Evolutionary conservation across 2,113 vertebrate genomes (phyloP).

Genomic region (Varanus salvator): DNA sequence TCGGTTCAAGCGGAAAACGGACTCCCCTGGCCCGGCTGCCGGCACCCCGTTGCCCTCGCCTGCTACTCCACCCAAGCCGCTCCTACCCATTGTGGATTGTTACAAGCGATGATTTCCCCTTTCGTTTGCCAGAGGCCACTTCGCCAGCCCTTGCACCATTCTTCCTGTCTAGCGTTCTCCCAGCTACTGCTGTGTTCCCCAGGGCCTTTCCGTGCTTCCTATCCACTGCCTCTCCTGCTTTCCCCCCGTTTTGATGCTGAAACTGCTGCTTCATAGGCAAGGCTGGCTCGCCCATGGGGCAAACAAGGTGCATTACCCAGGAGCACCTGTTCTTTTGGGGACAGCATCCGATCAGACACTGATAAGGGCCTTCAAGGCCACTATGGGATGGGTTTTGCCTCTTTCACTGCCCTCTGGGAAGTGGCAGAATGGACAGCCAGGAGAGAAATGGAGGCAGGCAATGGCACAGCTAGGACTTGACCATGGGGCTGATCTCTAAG

Average conservation of each 20-base stretch:
- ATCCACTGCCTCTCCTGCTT: background rate
- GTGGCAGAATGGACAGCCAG: background rate
- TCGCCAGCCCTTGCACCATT: background rate
- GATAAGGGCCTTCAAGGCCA: background rate
- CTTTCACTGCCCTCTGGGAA: background rate
- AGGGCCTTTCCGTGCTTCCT: background rate
- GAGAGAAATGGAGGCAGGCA: background rate
- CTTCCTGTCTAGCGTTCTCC: background rate
- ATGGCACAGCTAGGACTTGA: no score
- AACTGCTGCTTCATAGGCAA: background rate
- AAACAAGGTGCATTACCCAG: background rate
- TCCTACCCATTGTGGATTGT: background rate
- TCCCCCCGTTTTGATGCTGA: background rate
- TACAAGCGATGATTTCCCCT: background rate
- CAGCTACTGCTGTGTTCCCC: background rate
- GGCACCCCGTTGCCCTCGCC: slow-evolving; percentile 13
- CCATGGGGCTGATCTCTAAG: no score
- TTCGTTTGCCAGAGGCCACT: background rate
- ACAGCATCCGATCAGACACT: background rate
- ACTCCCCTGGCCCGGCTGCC: background rate
- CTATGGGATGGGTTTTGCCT: background rate
- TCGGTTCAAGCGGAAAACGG: slow-evolving; percentile 82
- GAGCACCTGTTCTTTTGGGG: background rate
- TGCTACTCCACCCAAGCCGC: background rate
- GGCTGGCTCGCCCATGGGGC: background rate